These are phyloP conservation scores for Cyclopterus lumpus DNA, from an alignment of 2,797 vertebrate species.

Conservation along the genomic window DNA sequence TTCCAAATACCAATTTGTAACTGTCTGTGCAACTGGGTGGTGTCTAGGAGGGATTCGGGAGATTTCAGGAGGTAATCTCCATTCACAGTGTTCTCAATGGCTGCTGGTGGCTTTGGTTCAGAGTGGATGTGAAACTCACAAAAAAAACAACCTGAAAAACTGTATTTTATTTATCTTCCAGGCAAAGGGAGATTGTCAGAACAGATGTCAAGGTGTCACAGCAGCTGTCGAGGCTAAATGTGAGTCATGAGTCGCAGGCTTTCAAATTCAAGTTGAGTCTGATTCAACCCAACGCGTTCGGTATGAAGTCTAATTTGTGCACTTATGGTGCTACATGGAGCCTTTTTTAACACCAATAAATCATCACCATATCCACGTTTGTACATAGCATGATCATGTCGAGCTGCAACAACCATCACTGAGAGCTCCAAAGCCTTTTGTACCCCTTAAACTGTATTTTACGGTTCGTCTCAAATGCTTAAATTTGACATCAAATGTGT, in stretches of 20 bases:
- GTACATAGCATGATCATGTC: background rate
- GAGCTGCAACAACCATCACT: background rate
- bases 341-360: conserved; percentile 25
- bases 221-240: conserved; percentile 45
- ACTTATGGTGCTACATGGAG: conserved; percentile 18
- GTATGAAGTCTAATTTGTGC: conserved; percentile 38
- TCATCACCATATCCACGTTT: conserved; percentile 6
- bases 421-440: background rate
- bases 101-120: conserved; percentile 63
- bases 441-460: background rate
- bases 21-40: conserved; percentile 64
- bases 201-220: conserved; percentile 57
- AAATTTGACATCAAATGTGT: background rate
- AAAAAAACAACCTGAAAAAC: background rate
- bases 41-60: conserved; percentile 67
- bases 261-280: conserved; percentile 53
- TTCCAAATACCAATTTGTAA: conserved; percentile 72
- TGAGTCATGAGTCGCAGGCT: conserved; percentile 53
- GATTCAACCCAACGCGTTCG: conserved; percentile 35
- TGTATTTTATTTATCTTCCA: conserved; percentile 58
- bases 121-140: conserved; percentile 48
- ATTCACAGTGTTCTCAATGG: conserved; percentile 58
- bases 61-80: conserved; percentile 72
- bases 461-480: conserved; percentile 9
- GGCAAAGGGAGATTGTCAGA: conserved; percentile 56